Percentiles rank a stretch among this genome's conserved stretches.
These are phyloP conservation scores for Styela clava DNA, from an alignment of 23 tunicate species.

Conservation along the genomic window DNA sequence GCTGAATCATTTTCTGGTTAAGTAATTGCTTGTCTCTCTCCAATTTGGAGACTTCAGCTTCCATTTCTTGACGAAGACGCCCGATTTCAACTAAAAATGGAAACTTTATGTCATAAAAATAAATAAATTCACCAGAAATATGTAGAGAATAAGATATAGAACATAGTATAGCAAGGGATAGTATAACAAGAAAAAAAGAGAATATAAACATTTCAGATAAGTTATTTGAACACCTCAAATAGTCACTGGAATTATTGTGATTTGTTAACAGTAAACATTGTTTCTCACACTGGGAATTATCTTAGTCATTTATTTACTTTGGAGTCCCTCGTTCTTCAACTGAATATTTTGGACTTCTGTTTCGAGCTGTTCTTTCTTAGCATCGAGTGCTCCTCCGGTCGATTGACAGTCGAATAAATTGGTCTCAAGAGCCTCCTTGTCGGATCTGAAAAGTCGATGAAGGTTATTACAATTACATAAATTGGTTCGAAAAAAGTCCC, in stretches of 20 bases:
- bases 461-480: not conserved
- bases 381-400: constrained; percentile 50
- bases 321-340: constrained; percentile 94
- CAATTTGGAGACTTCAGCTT: constrained; percentile 70
- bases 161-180: too few relatives aligned
- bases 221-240: too few relatives aligned
- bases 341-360: constrained; percentile 69
- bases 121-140: not conserved
- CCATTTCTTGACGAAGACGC: constrained; percentile 91
- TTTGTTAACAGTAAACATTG: too few relatives aligned
- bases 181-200: too few relatives aligned
- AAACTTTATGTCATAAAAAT: not conserved
- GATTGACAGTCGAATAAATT: constrained; percentile 82
- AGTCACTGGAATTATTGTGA: too few relatives aligned
- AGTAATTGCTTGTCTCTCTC: constrained; percentile 83
- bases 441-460: constrained; percentile 56
- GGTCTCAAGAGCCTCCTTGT: constrained; percentile 92
- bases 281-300: too few relatives aligned
- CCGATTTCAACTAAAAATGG: constrained; percentile 71
- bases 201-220: too few relatives aligned
- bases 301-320: too few relatives aligned
- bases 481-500: not conserved
- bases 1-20: constrained; percentile 80
- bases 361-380: constrained; percentile 96
- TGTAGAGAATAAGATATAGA: too few relatives aligned